A percentile compares a stretch with the other conserved stretches of the same genome.
Evolutionary conservation across 2,888 invertebrate species (phyloP).

Genomic region (Teleogryllus oceanicus): DNA sequence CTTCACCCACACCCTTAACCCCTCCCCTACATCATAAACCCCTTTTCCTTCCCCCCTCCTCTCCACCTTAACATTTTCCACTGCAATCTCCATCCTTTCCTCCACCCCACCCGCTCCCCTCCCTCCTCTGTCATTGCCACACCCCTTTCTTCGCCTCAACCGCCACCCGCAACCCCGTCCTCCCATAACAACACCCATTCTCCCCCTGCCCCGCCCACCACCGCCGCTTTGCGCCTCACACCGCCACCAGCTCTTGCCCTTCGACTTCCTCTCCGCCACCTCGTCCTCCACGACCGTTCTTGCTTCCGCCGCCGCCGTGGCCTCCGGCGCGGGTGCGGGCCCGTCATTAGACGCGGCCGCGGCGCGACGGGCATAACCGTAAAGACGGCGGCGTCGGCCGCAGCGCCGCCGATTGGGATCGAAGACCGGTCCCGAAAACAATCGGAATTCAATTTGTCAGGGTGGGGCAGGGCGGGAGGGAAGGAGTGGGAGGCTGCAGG

Average conservation of each 20-base stretch:
- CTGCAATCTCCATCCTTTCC: too few species aligned
- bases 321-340: not conserved
- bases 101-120: too few species aligned
- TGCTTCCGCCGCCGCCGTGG: not conserved
- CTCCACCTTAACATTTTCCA: too few species aligned
- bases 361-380: slow-evolving; percentile 4
- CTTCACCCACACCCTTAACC: too few species aligned
- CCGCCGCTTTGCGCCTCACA: not conserved
- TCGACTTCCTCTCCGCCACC: not conserved
- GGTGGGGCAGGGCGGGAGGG: not conserved
- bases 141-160: too few species aligned
- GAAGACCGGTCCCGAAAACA: not conserved
- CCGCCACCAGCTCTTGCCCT: not conserved
- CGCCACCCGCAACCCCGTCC: too few species aligned
- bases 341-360: not conserved
- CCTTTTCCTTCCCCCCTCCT: too few species aligned
- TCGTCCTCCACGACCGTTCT: not conserved
- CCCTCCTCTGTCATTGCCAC: too few species aligned
- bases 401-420: not conserved
- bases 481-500: not conserved
- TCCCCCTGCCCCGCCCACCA: too few species aligned
- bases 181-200: too few species aligned
- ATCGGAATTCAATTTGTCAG: slow-evolving; percentile 1
- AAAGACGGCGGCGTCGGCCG: not conserved
- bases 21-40: too few species aligned